phyloP scores from a whole-genome alignment of 2,888 invertebrate genomes.

The Nipponacmea schrenckii region DNA sequence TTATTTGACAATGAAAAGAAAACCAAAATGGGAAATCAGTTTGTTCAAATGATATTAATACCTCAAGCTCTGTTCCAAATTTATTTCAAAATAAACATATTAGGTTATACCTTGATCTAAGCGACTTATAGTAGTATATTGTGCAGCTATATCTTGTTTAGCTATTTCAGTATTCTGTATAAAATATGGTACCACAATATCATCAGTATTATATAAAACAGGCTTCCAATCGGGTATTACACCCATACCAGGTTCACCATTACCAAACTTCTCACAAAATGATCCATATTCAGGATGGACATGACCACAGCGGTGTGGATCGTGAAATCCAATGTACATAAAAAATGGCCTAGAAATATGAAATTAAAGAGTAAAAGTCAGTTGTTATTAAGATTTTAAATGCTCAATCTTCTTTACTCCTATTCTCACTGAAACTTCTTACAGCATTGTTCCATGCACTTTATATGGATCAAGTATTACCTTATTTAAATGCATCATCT shows the following conservation, averaged over 20 bases:
- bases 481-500: too few species aligned
- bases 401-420: not conserved
- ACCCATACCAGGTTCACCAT: constrained; percentile 86
- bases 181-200: constrained; percentile 84
- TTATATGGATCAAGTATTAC: too few species aligned
- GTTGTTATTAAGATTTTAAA: not conserved
- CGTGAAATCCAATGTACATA: constrained; percentile 89
- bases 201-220: constrained; percentile 85
- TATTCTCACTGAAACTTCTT: not conserved
- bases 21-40: too few species aligned
- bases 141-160: constrained; percentile 84
- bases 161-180: constrained; percentile 85
- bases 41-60: too few species aligned
- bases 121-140: constrained; percentile 90
- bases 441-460: not conserved
- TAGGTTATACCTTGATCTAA: constrained; percentile 82
- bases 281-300: constrained; percentile 84
- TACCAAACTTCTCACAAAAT: constrained; percentile 94
- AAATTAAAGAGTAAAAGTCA: constrained; percentile 12
- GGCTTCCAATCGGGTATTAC: constrained; percentile 90
- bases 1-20: too few species aligned
- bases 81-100: too few species aligned
- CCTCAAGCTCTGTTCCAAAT: too few species aligned
- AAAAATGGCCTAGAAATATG: constrained; percentile 74
- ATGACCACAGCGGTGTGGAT: constrained; percentile 93